Conservation (phyloP, 2,797 vertebrate genomes). For the Sebastes dallii region DNA sequence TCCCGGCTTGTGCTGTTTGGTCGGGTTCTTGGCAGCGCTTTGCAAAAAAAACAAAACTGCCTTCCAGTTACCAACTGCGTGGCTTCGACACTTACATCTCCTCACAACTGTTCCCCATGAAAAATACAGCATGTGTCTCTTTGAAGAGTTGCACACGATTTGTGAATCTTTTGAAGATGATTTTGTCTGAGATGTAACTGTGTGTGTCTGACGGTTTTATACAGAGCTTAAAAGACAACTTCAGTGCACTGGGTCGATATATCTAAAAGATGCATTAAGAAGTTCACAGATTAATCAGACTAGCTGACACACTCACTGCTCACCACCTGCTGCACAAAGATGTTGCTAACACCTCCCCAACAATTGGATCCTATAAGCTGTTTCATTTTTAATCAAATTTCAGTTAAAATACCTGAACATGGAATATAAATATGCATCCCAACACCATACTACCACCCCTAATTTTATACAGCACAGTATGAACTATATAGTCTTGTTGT, state of each 20-base stretch:
- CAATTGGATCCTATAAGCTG: neutral
- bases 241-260: neutral
- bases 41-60: constrained; percentile 28
- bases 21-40: constrained; percentile 29
- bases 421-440: neutral
- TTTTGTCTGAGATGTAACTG: neutral
- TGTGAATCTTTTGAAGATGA: constrained; percentile 22
- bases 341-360: neutral
- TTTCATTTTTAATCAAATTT: neutral
- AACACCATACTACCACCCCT: neutral
- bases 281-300: neutral
- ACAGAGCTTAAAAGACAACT: neutral
- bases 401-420: neutral
- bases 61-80: constrained; percentile 15
- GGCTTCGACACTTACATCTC: neutral
- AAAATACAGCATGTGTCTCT: constrained; percentile 36
- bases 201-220: neutral
- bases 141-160: constrained; percentile 25
- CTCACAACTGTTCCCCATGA: constrained; percentile 29
- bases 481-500: neutral
- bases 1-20: constrained; percentile 17
- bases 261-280: neutral
- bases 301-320: neutral
- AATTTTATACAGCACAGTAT: neutral
- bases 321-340: neutral